Conservation (phyloP, 2,797 vertebrate species). For the Carcharodon carcharias region DNA sequence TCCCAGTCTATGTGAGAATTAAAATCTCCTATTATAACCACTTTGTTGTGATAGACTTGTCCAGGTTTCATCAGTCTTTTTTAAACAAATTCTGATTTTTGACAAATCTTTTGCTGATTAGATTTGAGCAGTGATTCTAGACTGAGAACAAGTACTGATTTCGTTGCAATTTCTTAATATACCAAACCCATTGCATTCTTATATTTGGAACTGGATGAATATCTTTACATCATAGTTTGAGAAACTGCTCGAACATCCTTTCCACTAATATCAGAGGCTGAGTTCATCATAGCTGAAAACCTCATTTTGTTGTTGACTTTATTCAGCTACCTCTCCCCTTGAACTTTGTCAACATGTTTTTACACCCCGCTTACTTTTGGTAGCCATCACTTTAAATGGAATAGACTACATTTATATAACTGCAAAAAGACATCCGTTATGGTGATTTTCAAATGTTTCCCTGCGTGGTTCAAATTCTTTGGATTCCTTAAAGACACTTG, state of each 20-base stretch:
- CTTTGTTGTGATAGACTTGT: not conserved
- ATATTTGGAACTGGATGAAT: too few species aligned
- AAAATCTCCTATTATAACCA: not conserved
- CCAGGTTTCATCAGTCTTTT: not conserved
- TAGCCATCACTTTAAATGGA: not conserved
- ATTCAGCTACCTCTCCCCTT: not conserved
- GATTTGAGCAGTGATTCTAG: too few species aligned
- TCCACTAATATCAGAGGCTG: too few species aligned
- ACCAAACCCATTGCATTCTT: too few species aligned
- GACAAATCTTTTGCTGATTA: too few species aligned
- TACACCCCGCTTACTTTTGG: not conserved
- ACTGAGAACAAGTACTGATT: too few species aligned
- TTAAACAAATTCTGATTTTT: not conserved
- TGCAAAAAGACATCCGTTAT: not conserved
- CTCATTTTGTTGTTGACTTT: not conserved
- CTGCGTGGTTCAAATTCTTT: slow-evolving; percentile 14
- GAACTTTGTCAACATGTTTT: not conserved
- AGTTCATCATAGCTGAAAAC: not conserved
- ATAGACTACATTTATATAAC: not conserved
- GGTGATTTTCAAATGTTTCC: slow-evolving; percentile 7
- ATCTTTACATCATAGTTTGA: too few species aligned
- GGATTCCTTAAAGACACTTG: not conserved
- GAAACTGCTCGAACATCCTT: too few species aligned
- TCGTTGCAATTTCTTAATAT: too few species aligned
- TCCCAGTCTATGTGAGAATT: not conserved